Evolutionary conservation across 2,797 vertebrate genomes (phyloP).

Genomic region (Lagodon rhomboides): DNA sequence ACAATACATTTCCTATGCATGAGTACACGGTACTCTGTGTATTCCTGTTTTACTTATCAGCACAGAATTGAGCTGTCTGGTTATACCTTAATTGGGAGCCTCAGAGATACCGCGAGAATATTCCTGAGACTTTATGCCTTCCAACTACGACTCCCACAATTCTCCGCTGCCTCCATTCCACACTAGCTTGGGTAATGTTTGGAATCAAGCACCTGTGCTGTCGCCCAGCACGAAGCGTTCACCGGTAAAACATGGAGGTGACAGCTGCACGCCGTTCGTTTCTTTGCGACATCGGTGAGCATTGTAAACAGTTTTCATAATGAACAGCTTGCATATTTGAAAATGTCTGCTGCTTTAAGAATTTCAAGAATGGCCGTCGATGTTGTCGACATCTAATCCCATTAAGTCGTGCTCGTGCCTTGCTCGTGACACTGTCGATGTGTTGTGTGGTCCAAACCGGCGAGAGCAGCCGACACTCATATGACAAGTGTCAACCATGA

Average conservation of each 20-base stretch:
- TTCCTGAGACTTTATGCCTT: not conserved
- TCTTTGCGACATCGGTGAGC: slow-evolving; percentile 81
- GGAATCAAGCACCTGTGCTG: not conserved
- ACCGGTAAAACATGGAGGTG: slow-evolving; percentile 71
- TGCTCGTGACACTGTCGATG: not conserved
- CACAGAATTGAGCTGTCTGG: not conserved
- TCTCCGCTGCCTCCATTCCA: not conserved
- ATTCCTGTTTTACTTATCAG: not conserved
- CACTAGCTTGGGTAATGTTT: not conserved
- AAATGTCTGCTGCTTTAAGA: not conserved
- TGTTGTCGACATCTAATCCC: not conserved
- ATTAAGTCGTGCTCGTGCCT: not conserved
- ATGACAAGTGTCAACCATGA: not conserved
- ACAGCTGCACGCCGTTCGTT: slow-evolving; percentile 73
- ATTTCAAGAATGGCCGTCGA: not conserved
- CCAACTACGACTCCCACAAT: slow-evolving; percentile 66
- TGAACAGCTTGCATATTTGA: not conserved
- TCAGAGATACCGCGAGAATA: no score
- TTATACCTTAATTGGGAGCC: no score
- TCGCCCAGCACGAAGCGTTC: not conserved
- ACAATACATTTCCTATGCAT: no score
- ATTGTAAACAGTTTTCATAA: not conserved
- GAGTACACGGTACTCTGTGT: no score
- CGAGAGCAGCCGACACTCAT: no score
- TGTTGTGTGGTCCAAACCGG: no score